Evolutionary conservation across 2,888 invertebrate genomes (phyloP).

Genomic region (Anthrax anthrax): DNA sequence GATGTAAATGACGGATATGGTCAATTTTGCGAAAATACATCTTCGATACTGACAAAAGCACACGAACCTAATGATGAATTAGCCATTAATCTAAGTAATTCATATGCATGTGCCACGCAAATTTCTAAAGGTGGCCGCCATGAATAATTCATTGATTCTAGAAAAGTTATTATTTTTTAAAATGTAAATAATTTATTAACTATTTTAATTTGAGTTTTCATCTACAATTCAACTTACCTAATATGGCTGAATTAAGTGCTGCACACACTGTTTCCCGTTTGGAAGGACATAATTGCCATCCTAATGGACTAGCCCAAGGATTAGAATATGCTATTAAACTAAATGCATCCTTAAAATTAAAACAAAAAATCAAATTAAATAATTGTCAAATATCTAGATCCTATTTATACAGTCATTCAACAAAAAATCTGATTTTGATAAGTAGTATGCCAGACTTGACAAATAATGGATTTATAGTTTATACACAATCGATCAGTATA

Average conservation of each 20-base stretch:
- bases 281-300: conserved; percentile 89
- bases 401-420: too few species aligned
- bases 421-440: too few species aligned
- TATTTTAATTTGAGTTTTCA: not conserved
- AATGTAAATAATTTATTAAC: not conserved
- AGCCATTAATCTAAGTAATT: conserved; percentile 81
- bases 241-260: conserved; percentile 92
- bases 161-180: conserved; percentile 8
- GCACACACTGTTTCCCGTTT: conserved; percentile 91
- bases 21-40: conserved; percentile 46
- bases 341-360: conserved; percentile 68
- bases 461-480: too few species aligned
- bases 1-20: conserved; percentile 27
- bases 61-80: conserved; percentile 79
- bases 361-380: conserved; percentile 21
- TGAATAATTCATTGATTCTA: conserved; percentile 83
- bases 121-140: conserved; percentile 87
- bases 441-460: too few species aligned
- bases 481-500: too few species aligned
- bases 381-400: too few species aligned
- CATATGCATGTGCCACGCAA: conserved; percentile 78
- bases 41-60: conserved; percentile 86
- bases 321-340: conserved; percentile 94
- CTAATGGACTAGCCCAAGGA: conserved; percentile 93
- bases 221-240: too few species aligned